Base-by-base conservation (phyloP, 2,797 vertebrate genomes). In the Poecilia gillii region DNA sequence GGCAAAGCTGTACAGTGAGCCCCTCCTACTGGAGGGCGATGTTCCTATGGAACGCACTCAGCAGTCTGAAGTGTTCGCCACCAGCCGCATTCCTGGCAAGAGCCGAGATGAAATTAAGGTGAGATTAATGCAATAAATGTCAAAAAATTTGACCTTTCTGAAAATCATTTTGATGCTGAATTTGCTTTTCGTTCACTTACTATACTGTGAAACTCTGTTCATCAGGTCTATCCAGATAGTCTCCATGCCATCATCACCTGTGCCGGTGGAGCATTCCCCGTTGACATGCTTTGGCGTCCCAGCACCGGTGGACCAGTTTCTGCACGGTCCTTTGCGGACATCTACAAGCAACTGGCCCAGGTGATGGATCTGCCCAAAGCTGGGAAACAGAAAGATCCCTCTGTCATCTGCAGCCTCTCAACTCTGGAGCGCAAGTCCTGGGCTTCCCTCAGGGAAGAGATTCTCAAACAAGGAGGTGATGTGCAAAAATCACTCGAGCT, bases 221-320 rank as follows among this genome's bases (percentile, higher is more conserved):
- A 28, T 71, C 73, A 96, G 96, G 88, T 95, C n/a, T 96, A 96
- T 80, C 95, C 93, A 36, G 90, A 95, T 20, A 96, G 96, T 88
- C 93, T 96, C 33, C 96, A 96, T 55, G 96, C 94, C 77, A 90
- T 95, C 23, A 80, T 96, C 66, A 93, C 91, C 80, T 95, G 94
- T 81, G 81, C 2, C 76, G 91, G 89, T 55, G 96, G 95, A 72
- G 90, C 95, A 28, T 96, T 96, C 74, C 92, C 95, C 11, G 74
- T 96, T 74, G 90, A 96, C 75, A 94, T 96, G 74, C 83, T 96
- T 73, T 80, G 76, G 79, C 89, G 84, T 25, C 80, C 90, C n/a
- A 84, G 68, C 74, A 76, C 83, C 28, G 90, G 82, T 13, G 94
- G 86, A 5, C 77, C 90, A 20, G 16, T 87, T 49, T 92, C 87